Evolutionary conservation across 1,140 invertebrate genomes (phyloP).

Genomic region (Brachystomella parvula): DNA sequence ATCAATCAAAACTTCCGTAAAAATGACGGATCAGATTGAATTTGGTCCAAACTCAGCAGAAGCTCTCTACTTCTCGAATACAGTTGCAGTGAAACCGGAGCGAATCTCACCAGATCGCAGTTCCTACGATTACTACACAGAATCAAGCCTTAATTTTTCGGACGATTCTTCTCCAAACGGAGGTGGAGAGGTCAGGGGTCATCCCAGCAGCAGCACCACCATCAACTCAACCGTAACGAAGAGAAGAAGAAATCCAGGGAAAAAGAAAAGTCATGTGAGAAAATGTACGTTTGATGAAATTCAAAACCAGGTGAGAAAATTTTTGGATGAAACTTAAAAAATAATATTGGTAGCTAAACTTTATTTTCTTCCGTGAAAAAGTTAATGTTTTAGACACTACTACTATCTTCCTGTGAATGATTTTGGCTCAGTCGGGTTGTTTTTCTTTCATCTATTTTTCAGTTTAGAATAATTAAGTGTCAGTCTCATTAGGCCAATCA

Average conservation of each 20-base stretch:
- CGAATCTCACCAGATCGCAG: slow-evolving; percentile 1
- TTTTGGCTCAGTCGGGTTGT: not conserved
- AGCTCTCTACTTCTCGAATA: no score
- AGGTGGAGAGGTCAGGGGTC: not conserved
- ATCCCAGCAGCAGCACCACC: not conserved
- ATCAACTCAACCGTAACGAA: not conserved
- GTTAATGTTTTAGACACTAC: no score
- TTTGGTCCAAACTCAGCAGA: no score
- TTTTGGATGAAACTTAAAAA: no score
- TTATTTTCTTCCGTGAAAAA: no score
- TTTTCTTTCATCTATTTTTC: slow-evolving; percentile 7
- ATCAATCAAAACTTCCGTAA: no score
- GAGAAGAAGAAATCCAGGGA: not conserved
- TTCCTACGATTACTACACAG: slow-evolving; percentile 10
- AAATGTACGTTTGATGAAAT: slow-evolving; percentile 15
- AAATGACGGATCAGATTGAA: no score
- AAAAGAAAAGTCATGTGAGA: not conserved
- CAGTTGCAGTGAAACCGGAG: slow-evolving; percentile 11
- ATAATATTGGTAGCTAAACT: no score
- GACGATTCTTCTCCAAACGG: slow-evolving; percentile 5
- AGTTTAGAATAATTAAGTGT: slow-evolving; percentile 2
- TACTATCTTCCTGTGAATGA: no score
- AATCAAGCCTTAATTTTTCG: slow-evolving; percentile 12
- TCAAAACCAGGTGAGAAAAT: slow-evolving; percentile 17
- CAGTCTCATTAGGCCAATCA: slow-evolving; percentile 1